Percentiles rank a stretch among this genome's conserved stretches.
Evolutionary conservation across 2,888 invertebrate species (phyloP).

Genomic region (Drosophila mettleri): DNA sequence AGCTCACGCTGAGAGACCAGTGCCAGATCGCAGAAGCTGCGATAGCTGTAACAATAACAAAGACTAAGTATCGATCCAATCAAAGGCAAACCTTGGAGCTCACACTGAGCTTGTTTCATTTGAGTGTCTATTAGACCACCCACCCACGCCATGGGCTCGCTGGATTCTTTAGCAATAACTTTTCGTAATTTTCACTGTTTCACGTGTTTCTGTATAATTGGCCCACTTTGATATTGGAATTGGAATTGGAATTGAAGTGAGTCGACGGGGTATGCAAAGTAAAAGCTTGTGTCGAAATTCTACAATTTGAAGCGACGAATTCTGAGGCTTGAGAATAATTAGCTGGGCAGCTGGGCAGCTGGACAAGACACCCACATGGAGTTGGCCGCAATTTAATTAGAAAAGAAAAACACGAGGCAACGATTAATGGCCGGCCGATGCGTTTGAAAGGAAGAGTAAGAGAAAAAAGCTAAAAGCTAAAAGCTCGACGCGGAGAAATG

Average conservation of each 20-base stretch:
- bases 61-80: constrained; percentile 4
- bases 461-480: neutral
- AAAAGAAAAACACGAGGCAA: constrained; percentile 70
- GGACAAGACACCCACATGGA: constrained; percentile 69
- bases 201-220: constrained; percentile 40
- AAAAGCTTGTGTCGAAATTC: constrained; percentile 52
- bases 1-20: neutral
- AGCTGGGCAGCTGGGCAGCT: constrained; percentile 21
- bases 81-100: neutral
- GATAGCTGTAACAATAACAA: neutral
- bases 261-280: constrained; percentile 69
- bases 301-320: constrained; percentile 35
- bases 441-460: constrained; percentile 71
- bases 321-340: constrained; percentile 60
- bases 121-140: constrained; percentile 40
- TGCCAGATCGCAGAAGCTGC: neutral
- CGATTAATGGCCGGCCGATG: constrained; percentile 74
- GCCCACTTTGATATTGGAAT: constrained; percentile 39
- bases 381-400: constrained; percentile 77
- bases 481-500: constrained; percentile 60
- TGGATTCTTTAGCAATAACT: constrained; percentile 18
- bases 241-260: constrained; percentile 21
- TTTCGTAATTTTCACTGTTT: constrained; percentile 33
- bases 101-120: neutral
- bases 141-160: constrained; percentile 42